These are phyloP conservation scores for Catharus fuscescens DNA, from an alignment of 2,113 vertebrate species.

Conservation along the genomic window DNA sequence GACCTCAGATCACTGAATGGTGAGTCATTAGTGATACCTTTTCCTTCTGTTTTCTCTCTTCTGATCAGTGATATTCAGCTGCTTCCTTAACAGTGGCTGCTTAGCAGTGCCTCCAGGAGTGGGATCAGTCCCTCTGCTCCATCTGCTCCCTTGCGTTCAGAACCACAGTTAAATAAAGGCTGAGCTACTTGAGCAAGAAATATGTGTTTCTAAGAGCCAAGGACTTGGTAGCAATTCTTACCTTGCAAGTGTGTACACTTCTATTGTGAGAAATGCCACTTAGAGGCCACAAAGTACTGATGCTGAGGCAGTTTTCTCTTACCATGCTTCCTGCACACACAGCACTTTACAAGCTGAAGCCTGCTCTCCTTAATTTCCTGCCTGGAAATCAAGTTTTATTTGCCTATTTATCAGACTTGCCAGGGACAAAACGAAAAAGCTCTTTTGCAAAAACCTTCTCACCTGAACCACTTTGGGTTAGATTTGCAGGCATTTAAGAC, in stretches of 20 bases:
- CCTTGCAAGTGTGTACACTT: not conserved
- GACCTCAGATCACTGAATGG: conserved; percentile 57
- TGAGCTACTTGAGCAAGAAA: not conserved
- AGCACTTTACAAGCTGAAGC: not conserved
- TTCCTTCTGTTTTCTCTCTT: not conserved
- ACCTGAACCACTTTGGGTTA: not conserved
- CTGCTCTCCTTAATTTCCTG: not conserved
- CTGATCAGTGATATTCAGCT: not conserved
- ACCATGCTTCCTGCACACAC: not conserved
- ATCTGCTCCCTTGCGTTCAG: not conserved
- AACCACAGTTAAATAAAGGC: not conserved
- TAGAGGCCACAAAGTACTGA: not conserved
- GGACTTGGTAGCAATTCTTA: not conserved
- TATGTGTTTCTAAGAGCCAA: not conserved
- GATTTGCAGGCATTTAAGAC: not conserved
- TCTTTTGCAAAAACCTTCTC: not conserved
- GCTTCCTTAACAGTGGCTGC: not conserved
- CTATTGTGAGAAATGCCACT: not conserved
- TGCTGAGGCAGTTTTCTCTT: not conserved
- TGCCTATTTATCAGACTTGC: not conserved
- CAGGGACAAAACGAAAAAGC: not conserved
- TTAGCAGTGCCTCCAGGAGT: not conserved
- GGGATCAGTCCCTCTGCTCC: not conserved
- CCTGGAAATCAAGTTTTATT: not conserved
- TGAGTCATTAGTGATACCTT: conserved; percentile 33